Evolutionary conservation across 2,113 vertebrate genomes (phyloP).

Genomic region (Perca schrenkii): DNA sequence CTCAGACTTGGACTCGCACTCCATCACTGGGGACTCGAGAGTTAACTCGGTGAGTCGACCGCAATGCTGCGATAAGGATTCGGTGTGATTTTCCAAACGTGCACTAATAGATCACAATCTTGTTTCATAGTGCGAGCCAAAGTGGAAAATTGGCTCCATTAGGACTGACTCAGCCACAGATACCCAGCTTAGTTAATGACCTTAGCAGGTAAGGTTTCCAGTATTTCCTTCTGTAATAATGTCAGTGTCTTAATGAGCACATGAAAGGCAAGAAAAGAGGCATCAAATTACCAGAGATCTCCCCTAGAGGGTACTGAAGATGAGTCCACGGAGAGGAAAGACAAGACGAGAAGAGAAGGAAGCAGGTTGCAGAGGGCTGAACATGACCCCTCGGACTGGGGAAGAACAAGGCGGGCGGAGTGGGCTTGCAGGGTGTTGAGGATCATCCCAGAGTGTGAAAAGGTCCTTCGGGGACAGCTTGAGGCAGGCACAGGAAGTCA

Average conservation of each 20-base stretch:
- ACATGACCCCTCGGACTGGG: constrained; percentile 38
- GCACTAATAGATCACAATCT: constrained; percentile 3
- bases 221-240: constrained; percentile 11
- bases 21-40: no score
- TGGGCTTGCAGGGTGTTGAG: constrained; percentile 22
- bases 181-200: not conserved
- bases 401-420: constrained; percentile 19
- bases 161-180: not conserved
- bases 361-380: constrained; percentile 25
- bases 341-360: constrained; percentile 7
- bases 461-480: constrained; percentile 58
- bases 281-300: constrained; percentile 18
- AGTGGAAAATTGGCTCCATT: not conserved
- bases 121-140: not conserved
- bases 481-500: constrained; percentile 36
- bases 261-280: constrained; percentile 25
- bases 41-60: no score
- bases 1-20: no score
- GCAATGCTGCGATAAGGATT: not conserved
- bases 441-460: constrained; percentile 47
- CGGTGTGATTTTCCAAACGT: constrained; percentile 3
- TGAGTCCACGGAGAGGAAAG: not conserved
- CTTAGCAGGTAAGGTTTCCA: not conserved
- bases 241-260: constrained; percentile 15
- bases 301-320: constrained; percentile 36